These are phyloP conservation scores for Euschistus heros DNA, from an alignment of 1,140 invertebrate species.

Conservation along the genomic window DNA sequence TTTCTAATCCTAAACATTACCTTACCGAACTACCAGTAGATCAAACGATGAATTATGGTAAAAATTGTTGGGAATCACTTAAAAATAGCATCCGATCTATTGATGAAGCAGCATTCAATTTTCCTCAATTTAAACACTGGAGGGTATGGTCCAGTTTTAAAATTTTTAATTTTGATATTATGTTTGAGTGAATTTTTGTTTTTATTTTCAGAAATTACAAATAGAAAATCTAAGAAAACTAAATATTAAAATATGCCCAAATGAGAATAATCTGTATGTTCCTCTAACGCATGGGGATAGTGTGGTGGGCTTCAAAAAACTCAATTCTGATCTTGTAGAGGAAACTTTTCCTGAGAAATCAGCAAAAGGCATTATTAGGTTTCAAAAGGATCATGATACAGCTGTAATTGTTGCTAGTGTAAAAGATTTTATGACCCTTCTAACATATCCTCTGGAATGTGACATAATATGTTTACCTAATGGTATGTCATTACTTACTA, in stretches of 20 bases:
- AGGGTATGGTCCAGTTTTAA: too few relatives aligned
- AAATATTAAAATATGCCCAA: neutral
- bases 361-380: constrained; percentile 5
- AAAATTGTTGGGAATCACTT: neutral
- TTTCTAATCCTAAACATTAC: neutral
- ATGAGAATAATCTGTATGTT: neutral
- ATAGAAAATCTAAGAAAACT: neutral
- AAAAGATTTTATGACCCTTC: constrained; percentile 5
- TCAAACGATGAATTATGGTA: neutral
- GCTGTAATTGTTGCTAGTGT: constrained; percentile 6
- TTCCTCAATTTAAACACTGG: too few relatives aligned
- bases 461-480: constrained; percentile 20
- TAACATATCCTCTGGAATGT: neutral
- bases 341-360: neutral
- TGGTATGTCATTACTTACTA: constrained; percentile 14
- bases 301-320: constrained; percentile 12
- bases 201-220: neutral
- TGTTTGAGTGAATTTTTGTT: neutral
- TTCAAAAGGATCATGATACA: neutral
- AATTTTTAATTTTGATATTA: too few relatives aligned
- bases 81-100: neutral
- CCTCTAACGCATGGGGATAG: neutral
- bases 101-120: neutral
- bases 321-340: neutral
- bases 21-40: neutral